A percentile compares a stretch with the other conserved stretches of the same genome.
Evolutionary conservation across 2,797 vertebrate species (phyloP).

Genomic region (Rhinichthys osculus): DNA sequence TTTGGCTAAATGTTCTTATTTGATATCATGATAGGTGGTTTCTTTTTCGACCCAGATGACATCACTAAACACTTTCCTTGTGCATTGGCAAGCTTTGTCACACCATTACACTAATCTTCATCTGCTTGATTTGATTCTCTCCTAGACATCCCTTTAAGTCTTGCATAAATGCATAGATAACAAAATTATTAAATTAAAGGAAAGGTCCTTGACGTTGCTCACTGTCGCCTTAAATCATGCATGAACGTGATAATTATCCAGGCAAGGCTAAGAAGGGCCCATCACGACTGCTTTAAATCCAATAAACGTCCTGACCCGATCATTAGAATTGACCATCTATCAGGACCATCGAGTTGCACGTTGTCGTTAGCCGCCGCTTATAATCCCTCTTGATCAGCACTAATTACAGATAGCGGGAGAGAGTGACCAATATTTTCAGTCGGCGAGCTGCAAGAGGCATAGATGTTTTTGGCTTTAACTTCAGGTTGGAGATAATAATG

Average conservation of each 20-base stretch:
- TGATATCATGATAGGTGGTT: neutral
- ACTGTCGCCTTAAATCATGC: constrained; percentile 82
- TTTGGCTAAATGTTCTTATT: neutral
- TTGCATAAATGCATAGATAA: constrained; percentile 82
- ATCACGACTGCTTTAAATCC: constrained; percentile 83
- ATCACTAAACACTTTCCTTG: constrained; percentile 20
- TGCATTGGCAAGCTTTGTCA: constrained; percentile 38
- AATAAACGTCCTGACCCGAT: constrained; percentile 81
- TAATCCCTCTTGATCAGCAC: constrained; percentile 84
- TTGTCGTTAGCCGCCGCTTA: constrained; percentile 78
- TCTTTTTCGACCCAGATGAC: constrained; percentile 7
- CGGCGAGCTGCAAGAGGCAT: neutral
- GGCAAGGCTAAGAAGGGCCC: constrained; percentile 76
- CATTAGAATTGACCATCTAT: constrained; percentile 86
- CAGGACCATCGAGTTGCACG: constrained; percentile 80
- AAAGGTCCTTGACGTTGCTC: constrained; percentile 74
- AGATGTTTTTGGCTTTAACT: constrained; percentile 18
- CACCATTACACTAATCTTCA: constrained; percentile 66
- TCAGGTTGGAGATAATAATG: constrained; percentile 15
- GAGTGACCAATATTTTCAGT: constrained; percentile 75
- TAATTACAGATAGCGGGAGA: constrained; percentile 81
- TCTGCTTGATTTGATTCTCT: constrained; percentile 70
- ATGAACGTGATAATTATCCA: constrained; percentile 83
- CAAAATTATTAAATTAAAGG: constrained; percentile 81
- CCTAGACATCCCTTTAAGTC: constrained; percentile 70